phyloP scores from a whole-genome alignment of 2,888 invertebrate genomes.

The Lepas anatifera region DNA sequence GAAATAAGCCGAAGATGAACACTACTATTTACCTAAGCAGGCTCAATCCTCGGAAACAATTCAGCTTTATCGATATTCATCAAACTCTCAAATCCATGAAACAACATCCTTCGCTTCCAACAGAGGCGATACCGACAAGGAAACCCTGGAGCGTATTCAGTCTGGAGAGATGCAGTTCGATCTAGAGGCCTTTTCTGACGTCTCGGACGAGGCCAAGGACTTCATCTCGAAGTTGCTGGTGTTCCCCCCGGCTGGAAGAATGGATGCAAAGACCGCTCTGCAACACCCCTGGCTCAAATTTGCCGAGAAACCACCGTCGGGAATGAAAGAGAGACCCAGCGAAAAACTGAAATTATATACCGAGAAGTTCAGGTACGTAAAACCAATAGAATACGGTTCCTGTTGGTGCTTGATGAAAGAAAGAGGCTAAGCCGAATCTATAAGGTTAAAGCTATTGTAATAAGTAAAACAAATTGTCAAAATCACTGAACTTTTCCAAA shows the following conservation, averaged over 20 bases:
- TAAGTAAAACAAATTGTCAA: no score
- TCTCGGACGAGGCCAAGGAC: constrained; percentile 75
- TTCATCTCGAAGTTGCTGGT: constrained; percentile 72
- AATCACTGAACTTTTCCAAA: no score
- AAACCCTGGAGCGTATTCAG: constrained; percentile 57
- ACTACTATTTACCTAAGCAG: no score
- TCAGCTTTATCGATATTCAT: no score
- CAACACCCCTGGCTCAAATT: constrained; percentile 72
- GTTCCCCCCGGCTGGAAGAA: constrained; percentile 35
- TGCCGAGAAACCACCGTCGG: constrained; percentile 38
- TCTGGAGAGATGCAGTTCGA: constrained; percentile 36
- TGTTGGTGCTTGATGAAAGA: no score
- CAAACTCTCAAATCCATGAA: no score
- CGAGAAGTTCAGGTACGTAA: constrained; percentile 24
- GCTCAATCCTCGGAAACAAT: no score
- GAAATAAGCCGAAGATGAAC: no score
- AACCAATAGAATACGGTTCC: no score
- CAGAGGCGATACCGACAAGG: constrained; percentile 67
- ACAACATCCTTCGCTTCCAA: no score
- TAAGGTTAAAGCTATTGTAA: no score
- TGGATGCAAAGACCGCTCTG: constrained; percentile 63
- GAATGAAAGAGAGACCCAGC: constrained; percentile 26
- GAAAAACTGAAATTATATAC: constrained; percentile 28
- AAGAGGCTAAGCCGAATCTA: no score
- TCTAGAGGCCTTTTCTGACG: constrained; percentile 35